Evolutionary conservation across 2,113 vertebrate species (phyloP).

Genomic region (Heliornis fulica): DNA sequence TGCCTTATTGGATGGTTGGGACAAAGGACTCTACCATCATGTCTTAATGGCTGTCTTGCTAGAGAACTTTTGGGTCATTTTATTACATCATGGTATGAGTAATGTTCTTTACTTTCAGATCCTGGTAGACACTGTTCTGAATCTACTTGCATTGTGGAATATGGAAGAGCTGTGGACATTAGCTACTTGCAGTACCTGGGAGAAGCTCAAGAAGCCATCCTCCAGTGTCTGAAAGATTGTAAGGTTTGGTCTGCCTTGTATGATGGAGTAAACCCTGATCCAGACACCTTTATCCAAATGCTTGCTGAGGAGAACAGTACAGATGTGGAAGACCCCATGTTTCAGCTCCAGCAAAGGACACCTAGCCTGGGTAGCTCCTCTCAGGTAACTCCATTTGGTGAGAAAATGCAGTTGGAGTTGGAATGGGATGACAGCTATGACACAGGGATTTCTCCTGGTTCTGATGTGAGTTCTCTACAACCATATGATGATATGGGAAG

Average conservation of each 20-base stretch:
- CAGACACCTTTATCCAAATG: conserved; percentile 79
- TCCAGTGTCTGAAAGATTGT: conserved; percentile 84
- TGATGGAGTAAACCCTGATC: conserved; percentile 86
- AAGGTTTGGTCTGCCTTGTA: conserved; percentile 91
- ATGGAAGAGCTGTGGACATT: conserved; percentile 85
- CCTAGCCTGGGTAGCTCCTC: not conserved
- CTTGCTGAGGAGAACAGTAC: conserved; percentile 72
- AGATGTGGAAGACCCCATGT: not conserved
- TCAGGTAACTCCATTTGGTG: conserved; percentile 9
- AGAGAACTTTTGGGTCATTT: not conserved
- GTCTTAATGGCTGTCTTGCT: not conserved
- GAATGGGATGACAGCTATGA: conserved; percentile 98
- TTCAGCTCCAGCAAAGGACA: conserved; percentile 32
- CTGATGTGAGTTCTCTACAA: conserved; percentile 52
- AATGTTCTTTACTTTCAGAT: conserved; percentile 54
- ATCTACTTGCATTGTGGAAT: conserved; percentile 85
- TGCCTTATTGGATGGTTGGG: not conserved
- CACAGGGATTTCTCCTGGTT: conserved; percentile 78
- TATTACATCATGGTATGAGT: not conserved
- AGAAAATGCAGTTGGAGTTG: conserved; percentile 81
- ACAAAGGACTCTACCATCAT: not conserved
- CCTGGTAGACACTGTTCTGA: conserved; percentile 36
- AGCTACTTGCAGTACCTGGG: conserved; percentile 95
- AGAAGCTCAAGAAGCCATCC: conserved; percentile 86
- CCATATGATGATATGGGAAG: not conserved